Evolutionary conservation across 2,797 vertebrate genomes (phyloP).

Genomic region (Furcifer pardalis): DNA sequence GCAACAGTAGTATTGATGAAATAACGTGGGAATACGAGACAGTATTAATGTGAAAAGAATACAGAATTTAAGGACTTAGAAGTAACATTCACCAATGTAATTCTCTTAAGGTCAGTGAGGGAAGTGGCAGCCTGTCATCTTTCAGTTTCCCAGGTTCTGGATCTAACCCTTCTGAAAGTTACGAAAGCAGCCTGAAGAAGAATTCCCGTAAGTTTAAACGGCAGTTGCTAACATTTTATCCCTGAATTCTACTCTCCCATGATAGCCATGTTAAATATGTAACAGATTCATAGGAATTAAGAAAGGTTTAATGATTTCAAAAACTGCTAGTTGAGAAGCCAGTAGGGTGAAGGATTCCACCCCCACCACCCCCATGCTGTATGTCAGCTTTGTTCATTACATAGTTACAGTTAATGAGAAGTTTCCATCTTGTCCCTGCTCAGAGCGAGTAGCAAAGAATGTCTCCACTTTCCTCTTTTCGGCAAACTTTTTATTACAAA

Average conservation of each 20-base stretch:
- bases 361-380: too few species aligned
- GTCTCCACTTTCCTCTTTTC: too few species aligned
- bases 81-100: not conserved
- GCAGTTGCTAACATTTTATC: constrained; percentile 10
- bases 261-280: not conserved
- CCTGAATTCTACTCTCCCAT: not conserved
- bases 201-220: constrained; percentile 81
- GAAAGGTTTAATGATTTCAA: not conserved
- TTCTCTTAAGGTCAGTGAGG: constrained; percentile 76
- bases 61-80: not conserved
- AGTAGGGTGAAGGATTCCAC: too few species aligned
- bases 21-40: not conserved
- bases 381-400: too few species aligned
- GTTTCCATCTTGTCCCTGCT: too few species aligned
- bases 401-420: too few species aligned
- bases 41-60: not conserved
- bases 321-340: too few species aligned
- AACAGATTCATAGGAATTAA: too few species aligned
- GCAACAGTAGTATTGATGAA: not conserved
- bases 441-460: too few species aligned
- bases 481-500: too few species aligned
- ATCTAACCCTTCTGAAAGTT: constrained; percentile 70
- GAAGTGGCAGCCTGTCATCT: constrained; percentile 75
- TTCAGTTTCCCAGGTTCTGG: constrained; percentile 77
- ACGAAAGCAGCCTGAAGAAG: constrained; percentile 76